A percentile compares a stretch with the other conserved stretches of the same genome.
Conservation (phyloP, 2,113 vertebrate genomes). For the Caranx ignobilis region DNA sequence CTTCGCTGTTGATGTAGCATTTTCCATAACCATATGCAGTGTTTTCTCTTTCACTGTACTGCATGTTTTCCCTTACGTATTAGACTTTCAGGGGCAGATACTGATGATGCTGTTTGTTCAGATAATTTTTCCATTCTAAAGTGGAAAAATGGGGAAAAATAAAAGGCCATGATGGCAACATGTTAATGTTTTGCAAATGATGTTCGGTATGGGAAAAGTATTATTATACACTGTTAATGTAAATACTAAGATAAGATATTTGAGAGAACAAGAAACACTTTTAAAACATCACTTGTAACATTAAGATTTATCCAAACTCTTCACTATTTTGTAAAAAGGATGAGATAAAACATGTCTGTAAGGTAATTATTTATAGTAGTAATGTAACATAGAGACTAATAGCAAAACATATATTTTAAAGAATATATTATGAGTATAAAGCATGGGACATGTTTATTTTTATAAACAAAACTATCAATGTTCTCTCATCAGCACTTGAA, state of each 20-base stretch:
- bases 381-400: constrained; percentile 83
- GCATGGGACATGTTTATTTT: constrained; percentile 88
- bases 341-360: constrained; percentile 70
- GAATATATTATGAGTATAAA: constrained; percentile 78
- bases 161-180: constrained; percentile 42
- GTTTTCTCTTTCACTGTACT: constrained; percentile 64
- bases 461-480: constrained; percentile 79
- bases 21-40: constrained; percentile 61
- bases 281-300: constrained; percentile 74
- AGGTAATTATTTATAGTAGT: constrained; percentile 83
- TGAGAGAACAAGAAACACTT: constrained; percentile 72
- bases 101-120: constrained; percentile 51
- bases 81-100: constrained; percentile 56
- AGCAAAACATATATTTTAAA: constrained; percentile 85
- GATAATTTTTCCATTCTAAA: constrained; percentile 54
- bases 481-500: constrained; percentile 67
- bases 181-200: constrained; percentile 65
- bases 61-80: constrained; percentile 65
- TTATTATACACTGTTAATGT: constrained; percentile 74
- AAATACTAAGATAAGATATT: constrained; percentile 73
- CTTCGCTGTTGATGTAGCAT: constrained; percentile 48
- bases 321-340: constrained; percentile 81
- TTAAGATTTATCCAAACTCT: constrained; percentile 72
- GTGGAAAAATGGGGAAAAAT: constrained; percentile 36
- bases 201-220: constrained; percentile 67